A percentile compares a stretch with the other conserved stretches of the same genome.
Evolutionary conservation across 2,113 vertebrate species (phyloP).

Genomic region (Trogon melanurus): DNA sequence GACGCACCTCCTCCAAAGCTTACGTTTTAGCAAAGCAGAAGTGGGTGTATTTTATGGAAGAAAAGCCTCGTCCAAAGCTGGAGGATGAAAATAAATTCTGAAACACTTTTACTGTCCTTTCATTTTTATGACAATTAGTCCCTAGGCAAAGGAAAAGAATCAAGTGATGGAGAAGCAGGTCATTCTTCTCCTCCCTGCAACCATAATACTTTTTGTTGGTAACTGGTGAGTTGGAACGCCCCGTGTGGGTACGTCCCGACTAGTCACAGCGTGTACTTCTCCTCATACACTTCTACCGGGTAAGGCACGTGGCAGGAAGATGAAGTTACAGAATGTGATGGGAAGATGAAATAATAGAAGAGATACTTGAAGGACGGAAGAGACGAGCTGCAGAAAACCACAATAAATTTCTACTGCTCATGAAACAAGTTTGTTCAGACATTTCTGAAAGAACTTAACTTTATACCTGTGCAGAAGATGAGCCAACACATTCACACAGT

Average conservation of each 20-base stretch:
- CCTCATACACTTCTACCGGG: background rate
- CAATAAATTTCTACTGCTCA: background rate
- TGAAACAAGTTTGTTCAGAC: background rate
- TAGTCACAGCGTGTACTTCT: background rate
- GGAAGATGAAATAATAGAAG: background rate
- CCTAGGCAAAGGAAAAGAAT: background rate
- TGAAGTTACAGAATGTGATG: background rate
- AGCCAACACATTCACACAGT: background rate
- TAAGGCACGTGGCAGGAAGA: background rate
- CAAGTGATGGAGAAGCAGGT: background rate
- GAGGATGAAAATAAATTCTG: background rate
- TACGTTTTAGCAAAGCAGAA: background rate
- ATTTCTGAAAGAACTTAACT: background rate
- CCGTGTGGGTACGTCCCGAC: background rate
- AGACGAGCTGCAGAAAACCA: background rate
- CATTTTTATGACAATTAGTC: background rate
- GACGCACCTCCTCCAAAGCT: background rate
- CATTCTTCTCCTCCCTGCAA: background rate
- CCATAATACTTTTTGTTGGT: background rate
- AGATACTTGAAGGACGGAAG: background rate
- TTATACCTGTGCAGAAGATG: background rate
- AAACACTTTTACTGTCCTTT: background rate
- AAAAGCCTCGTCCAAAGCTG: background rate
- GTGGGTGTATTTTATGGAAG: background rate
- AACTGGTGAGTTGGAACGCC: background rate